Evolutionary conservation across 2,888 invertebrate species (phyloP).

Genomic region (Macrophya annulata): DNA sequence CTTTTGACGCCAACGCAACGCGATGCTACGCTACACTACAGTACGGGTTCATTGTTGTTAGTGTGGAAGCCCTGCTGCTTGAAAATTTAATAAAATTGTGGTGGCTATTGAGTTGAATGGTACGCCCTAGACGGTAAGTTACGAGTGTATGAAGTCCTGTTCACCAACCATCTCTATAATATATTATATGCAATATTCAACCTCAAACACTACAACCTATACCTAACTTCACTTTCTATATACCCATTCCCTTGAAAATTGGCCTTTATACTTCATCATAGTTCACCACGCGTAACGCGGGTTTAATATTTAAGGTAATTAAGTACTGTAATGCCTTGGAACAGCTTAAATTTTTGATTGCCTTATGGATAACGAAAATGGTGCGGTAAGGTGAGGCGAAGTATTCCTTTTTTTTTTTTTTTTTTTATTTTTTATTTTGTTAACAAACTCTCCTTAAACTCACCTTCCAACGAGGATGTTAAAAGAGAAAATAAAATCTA

Average conservation of each 20-base stretch:
- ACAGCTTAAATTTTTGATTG: constrained; percentile 18
- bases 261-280: constrained; percentile 36
- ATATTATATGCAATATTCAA: constrained; percentile 15
- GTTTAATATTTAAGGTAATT: constrained; percentile 33
- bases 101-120: constrained; percentile 26
- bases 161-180: constrained; percentile 3
- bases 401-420: not conserved
- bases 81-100: not conserved
- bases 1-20: not conserved
- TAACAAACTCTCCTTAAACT: not conserved
- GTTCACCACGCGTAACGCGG: constrained; percentile 9
- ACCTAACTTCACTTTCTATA: not conserved
- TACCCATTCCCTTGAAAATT: constrained; percentile 19
- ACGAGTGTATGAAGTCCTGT: not conserved
- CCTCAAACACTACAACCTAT: constrained; percentile 6
- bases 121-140: constrained; percentile 10
- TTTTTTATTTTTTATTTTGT: not conserved
- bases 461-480: not conserved
- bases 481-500: not conserved
- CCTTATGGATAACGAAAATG: not conserved
- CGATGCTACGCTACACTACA: no score
- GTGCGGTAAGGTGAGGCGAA: not conserved
- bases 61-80: not conserved
- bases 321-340: constrained; percentile 9
- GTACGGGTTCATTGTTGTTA: not conserved